Conservation (phyloP, 2,113 vertebrate species). For the Lasiurus borealis region DNA sequence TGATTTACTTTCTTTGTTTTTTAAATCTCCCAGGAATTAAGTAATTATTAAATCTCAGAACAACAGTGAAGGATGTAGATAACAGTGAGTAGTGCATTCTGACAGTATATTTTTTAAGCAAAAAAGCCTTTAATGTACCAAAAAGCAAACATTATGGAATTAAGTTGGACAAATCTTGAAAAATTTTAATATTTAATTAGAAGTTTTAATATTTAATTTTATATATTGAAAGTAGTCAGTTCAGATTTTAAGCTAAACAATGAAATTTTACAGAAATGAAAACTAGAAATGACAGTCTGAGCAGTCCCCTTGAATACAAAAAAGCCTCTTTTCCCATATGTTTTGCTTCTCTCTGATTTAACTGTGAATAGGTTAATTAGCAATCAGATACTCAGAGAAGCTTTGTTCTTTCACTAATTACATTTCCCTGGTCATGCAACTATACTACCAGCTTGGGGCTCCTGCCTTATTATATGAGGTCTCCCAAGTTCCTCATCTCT, state of each 20-base stretch:
- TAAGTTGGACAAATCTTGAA: neutral
- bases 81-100: neutral
- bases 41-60: conserved; percentile 18
- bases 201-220: conserved; percentile 12
- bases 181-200: neutral
- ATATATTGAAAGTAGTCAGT: neutral
- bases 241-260: conserved; percentile 44
- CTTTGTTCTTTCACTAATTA: conserved; percentile 63
- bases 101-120: neutral
- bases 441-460: neutral
- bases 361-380: conserved; percentile 62
- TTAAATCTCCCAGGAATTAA: neutral
- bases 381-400: neutral
- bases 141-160: neutral
- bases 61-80: neutral
- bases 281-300: neutral
- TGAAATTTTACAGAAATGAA: conserved; percentile 37
- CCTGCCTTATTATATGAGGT: neutral
- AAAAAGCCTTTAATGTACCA: neutral
- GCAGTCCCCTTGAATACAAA: neutral
- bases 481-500: neutral
- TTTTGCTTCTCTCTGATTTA: conserved; percentile 49
- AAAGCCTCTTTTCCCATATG: neutral
- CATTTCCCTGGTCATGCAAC: conserved; percentile 9
- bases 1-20: neutral